A percentile compares a stretch with the other conserved stretches of the same genome.
Conservation (phyloP, 2,113 vertebrate species). For the Microcebus lehilahytsara region DNA sequence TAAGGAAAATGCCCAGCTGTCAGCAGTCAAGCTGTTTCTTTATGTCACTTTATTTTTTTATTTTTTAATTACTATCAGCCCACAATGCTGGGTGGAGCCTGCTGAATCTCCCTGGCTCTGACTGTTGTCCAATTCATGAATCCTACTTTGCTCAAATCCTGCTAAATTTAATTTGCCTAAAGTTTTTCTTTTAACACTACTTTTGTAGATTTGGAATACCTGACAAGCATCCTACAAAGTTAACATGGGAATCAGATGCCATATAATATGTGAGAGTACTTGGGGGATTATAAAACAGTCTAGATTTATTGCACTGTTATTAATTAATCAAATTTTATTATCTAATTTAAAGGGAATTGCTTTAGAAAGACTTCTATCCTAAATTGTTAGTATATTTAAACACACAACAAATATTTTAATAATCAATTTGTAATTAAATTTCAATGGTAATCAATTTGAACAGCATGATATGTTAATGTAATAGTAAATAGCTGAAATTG, state of each 20-base stretch:
- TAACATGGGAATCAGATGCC: too few relatives aligned
- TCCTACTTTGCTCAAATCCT: background rate
- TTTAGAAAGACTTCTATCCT: conserved; percentile 19
- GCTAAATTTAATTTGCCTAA: background rate
- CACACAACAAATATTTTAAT: background rate
- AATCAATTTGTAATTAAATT: conserved; percentile 60
- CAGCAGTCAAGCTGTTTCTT: background rate
- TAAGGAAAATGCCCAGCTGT: background rate
- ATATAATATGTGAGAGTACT: background rate
- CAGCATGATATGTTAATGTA: background rate
- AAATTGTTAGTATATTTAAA: conserved; percentile 10
- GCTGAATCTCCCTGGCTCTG: background rate
- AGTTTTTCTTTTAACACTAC: background rate
- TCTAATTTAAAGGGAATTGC: conserved; percentile 55
- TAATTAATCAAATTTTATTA: conserved; percentile 56
- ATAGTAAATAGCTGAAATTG: background rate
- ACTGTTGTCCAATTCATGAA: background rate
- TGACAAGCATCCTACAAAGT: too few relatives aligned
- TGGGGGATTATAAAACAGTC: background rate
- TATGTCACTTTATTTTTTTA: background rate
- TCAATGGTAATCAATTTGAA: background rate
- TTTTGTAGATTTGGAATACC: too few relatives aligned
- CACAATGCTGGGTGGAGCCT: background rate
- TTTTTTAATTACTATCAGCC: background rate
- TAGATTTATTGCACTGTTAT: conserved; percentile 11